Conservation (phyloP, 2,113 vertebrate species). For the Cairina moschata region DNA sequence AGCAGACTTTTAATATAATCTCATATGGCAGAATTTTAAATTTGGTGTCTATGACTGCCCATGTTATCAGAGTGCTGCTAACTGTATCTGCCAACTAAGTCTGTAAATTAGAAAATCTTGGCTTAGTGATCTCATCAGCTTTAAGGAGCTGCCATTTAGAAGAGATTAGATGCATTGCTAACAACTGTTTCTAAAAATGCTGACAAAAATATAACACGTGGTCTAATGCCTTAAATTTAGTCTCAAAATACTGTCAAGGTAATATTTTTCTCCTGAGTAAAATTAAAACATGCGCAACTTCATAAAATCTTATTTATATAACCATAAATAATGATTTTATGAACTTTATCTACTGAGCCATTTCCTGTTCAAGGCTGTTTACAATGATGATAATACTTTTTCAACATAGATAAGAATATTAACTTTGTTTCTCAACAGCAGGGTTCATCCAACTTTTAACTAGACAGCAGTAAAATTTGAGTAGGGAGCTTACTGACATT, state of each 20-base stretch:
- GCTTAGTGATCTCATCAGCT: conserved; percentile 69
- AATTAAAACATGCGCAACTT: conserved; percentile 14
- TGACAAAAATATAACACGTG: conserved; percentile 53
- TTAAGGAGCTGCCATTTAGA: conserved; percentile 71
- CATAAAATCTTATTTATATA: conserved; percentile 36
- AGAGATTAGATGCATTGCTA: conserved; percentile 64
- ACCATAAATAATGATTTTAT: conserved; percentile 42
- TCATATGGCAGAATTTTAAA: conserved; percentile 71
- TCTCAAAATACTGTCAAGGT: conserved; percentile 45
- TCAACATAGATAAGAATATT: conserved; percentile 7
- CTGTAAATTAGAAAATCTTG: conserved; percentile 71
- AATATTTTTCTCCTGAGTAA: conserved; percentile 16
- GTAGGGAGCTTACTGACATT: conserved; percentile 26
- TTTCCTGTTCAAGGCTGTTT: conserved; percentile 22
- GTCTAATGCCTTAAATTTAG: conserved; percentile 43
- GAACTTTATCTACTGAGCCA: neutral
- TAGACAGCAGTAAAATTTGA: neutral
- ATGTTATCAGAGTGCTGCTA: conserved; percentile 57
- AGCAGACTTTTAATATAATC: conserved; percentile 53
- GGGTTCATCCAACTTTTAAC: conserved; percentile 6
- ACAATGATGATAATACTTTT: neutral
- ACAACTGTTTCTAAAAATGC: conserved; percentile 69
- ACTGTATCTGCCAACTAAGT: conserved; percentile 73
- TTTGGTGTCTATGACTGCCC: conserved; percentile 58
- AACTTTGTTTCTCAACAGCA: conserved; percentile 39